Conservation (phyloP, 35 echinoderm and acorn worm genomes). For the Apostichopus parvimensis region DNA sequence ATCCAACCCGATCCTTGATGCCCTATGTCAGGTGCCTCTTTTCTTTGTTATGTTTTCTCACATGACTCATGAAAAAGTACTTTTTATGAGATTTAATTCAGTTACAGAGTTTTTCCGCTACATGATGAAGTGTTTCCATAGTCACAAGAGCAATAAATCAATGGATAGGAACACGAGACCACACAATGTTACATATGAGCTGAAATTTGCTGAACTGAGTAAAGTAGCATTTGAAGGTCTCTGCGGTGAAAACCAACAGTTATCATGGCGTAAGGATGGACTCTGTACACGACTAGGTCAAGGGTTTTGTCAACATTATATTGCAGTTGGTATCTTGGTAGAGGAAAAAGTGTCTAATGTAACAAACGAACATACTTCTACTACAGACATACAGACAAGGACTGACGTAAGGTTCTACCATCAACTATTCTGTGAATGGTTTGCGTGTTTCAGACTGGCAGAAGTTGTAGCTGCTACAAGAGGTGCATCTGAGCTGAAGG, state of each 20-base stretch:
- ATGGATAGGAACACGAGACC: not conserved
- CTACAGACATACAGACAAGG: too few species aligned
- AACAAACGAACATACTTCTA: too few species aligned
- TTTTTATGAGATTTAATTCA: not conserved
- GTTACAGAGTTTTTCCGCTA: not conserved
- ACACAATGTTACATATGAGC: not conserved
- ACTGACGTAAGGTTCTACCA: too few species aligned
- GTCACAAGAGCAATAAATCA: not conserved
- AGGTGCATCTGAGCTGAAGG: too few species aligned
- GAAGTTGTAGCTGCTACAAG: too few species aligned
- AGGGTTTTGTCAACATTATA: not conserved
- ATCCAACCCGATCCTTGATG: not conserved
- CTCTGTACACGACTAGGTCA: not conserved
- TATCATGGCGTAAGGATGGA: not conserved
- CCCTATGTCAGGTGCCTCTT: not conserved
- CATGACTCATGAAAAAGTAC: not conserved
- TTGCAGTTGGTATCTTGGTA: not conserved
- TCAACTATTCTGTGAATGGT: too few species aligned
- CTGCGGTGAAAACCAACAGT: not conserved
- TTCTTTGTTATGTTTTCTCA: constrained; percentile 8
- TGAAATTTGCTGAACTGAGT: not conserved
- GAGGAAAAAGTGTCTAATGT: not conserved
- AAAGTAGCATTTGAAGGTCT: not conserved
- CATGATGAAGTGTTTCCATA: constrained; percentile 5
- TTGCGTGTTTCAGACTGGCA: too few species aligned